Evolutionary conservation across 2,797 vertebrate genomes (phyloP), one percentile per base, ranked within the genome.

Genomic region (Apodemus agrarius): DNA sequence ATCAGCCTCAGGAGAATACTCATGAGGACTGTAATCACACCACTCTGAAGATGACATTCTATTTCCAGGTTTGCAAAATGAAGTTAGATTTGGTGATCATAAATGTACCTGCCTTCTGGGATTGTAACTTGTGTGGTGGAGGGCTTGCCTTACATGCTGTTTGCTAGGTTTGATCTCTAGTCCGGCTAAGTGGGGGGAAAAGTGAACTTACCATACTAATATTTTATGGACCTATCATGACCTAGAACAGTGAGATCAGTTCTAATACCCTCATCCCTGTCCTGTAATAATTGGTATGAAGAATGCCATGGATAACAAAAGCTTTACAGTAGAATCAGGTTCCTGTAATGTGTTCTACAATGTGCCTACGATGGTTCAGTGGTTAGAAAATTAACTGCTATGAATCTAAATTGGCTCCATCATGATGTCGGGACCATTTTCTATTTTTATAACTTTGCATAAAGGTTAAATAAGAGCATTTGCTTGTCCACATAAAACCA

Each of bases 391-490:
- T 86, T 54, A 80, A 86, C 63, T 86, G 52, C 10, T 83, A 34
- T 81, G 49, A 69, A 6, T 59, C 57, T 91, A 69, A 83, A 46
- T 91, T 91, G 89, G 24, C n/a, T 81, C 11, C n/a, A 2, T 79
- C 6, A 19, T 65, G 54, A 92, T 83, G 22, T 21, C 72, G 13
- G 91, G 22, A n/a, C 75, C 84, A 83, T 65, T 74, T 88, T 79
- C 54, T 65, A 12, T 82, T 81, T 81, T 85, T n/a, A 63, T 21
- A 69, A 67, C 6, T 24, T 43, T 81, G 11, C 16, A 49, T 46
- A 74, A 86, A n/a, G 26, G 72, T 74, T 85, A 91, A 95, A 81
- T 46, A n/a, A 91, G 46, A 96, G 72, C 14, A 2, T 26, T 34
- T 65, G 65, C 54, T 37, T 90, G 61, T 52, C 52, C 12, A 52